Conservation (phyloP, 35 echinoderm and acorn worm genomes). For the Chiridota heheva region DNA sequence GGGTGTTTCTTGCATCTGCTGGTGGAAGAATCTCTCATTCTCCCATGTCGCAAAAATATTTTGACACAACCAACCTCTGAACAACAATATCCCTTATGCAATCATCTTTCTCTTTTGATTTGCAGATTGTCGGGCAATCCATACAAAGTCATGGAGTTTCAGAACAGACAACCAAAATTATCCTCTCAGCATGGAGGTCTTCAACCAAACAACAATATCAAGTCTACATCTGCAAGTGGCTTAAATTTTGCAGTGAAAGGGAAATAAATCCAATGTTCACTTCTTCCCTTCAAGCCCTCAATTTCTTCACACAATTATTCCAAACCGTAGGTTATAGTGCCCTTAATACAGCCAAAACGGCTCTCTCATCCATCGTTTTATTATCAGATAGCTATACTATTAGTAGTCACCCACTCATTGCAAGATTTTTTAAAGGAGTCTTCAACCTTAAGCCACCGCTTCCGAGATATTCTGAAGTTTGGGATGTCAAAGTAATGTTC, state of each 20-base stretch:
- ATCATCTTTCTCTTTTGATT: conserved; percentile 10
- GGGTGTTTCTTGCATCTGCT: background rate
- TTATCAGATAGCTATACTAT: background rate
- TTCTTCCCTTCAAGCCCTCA: background rate
- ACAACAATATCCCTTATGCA: conserved; percentile 9
- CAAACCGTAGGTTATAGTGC: background rate
- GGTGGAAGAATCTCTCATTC: conserved; percentile 4
- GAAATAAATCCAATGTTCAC: conserved; percentile 18
- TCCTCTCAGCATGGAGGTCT: conserved; percentile 30
- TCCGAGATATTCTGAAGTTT: background rate
- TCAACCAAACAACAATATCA: conserved; percentile 32
- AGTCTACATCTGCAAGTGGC: conserved; percentile 22
- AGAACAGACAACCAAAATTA: background rate
- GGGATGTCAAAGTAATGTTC: conserved; percentile 22
- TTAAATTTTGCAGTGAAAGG: conserved; percentile 21
- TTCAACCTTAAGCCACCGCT: conserved; percentile 18
- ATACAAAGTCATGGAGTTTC: background rate
- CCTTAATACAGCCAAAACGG: conserved; percentile 15
- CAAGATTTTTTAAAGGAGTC: conserved; percentile 36
- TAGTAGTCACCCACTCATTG: background rate
- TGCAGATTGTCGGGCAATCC: conserved; percentile 25
- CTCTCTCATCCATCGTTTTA: conserved; percentile 6
- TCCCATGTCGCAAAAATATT: background rate
- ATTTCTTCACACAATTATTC: conserved; percentile 5
- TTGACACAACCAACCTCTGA: background rate